These are phyloP conservation scores for Leptopilina syphax DNA, from an alignment of 2,888 invertebrate species.

Conservation along the genomic window DNA sequence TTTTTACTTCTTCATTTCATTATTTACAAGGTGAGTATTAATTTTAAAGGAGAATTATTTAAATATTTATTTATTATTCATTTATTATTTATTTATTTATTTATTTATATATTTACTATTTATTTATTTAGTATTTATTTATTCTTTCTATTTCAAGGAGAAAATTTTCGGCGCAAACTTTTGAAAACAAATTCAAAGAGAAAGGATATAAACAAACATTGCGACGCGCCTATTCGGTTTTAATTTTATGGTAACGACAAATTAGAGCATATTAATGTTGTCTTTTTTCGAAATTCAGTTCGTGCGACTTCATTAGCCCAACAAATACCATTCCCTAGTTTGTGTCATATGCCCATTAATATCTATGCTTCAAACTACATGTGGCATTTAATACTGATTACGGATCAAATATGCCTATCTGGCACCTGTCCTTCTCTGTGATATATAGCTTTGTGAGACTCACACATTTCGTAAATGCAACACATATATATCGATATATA, in stretches of 20 bases:
- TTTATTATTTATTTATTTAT: too few relatives aligned
- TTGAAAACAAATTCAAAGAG: too few relatives aligned
- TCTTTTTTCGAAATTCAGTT: constrained; percentile 4
- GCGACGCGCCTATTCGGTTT: too few relatives aligned
- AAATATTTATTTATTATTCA: too few relatives aligned
- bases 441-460: constrained; percentile 55
- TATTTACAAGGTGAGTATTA: too few relatives aligned
- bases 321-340: constrained; percentile 48
- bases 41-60: too few relatives aligned
- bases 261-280: background rate
- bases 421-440: constrained; percentile 50
- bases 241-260: background rate
- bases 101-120: too few relatives aligned
- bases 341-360: constrained; percentile 59
- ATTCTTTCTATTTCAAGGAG: too few relatives aligned
- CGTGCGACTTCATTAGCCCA: constrained; percentile 45
- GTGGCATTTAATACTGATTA: constrained; percentile 65
- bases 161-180: too few relatives aligned
- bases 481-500: constrained; percentile 40
- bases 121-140: too few relatives aligned
- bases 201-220: too few relatives aligned
- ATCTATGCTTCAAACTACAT: constrained; percentile 58
- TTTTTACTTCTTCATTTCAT: background rate
- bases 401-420: constrained; percentile 62
- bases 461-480: constrained; percentile 53